Conservation (phyloP, 2,888 invertebrate species). For the Drymonia ruficornis region DNA sequence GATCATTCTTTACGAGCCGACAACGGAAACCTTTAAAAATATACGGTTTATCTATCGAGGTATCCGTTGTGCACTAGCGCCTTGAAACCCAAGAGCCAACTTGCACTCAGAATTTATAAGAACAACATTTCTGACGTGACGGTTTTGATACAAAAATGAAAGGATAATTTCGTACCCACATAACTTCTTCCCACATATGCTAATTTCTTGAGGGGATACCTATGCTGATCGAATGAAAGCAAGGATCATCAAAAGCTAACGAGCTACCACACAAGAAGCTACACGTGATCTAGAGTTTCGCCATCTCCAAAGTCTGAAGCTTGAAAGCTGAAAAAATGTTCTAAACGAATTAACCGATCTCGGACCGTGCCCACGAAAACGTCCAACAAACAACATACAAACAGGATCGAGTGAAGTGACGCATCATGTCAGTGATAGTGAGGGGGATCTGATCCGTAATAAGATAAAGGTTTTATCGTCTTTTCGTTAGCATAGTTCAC, state of each 20-base stretch:
- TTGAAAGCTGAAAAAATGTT: conserved; percentile 5
- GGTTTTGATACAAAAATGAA: neutral
- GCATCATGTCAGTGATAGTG: conserved; percentile 32
- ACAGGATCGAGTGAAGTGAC: conserved; percentile 42
- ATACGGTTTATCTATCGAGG: conserved; percentile 60
- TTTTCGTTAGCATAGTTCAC: conserved; percentile 79
- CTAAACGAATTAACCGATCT: conserved; percentile 27
- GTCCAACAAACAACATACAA: conserved; percentile 17
- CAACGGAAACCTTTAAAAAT: conserved; percentile 74
- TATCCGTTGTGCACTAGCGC: conserved; percentile 4
- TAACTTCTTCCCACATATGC: no score
- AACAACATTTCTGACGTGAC: conserved; percentile 9
- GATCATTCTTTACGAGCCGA: conserved; percentile 83
- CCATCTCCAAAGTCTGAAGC: neutral
- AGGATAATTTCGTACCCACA: no score
- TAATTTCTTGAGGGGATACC: no score
- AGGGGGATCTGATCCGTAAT: conserved; percentile 63
- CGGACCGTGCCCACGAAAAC: conserved; percentile 18
- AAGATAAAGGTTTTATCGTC: conserved; percentile 81
- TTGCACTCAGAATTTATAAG: conserved; percentile 20
- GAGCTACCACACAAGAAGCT: no score
- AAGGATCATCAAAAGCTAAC: no score
- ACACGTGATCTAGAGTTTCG: no score
- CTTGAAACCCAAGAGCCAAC: neutral
- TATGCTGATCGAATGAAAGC: no score